Percentiles rank a stretch among this genome's conserved stretches.
These are phyloP conservation scores for Caenorhabditis sp. DNA, from an alignment of 2,888 invertebrate genomes.

Conservation along the genomic window DNA sequence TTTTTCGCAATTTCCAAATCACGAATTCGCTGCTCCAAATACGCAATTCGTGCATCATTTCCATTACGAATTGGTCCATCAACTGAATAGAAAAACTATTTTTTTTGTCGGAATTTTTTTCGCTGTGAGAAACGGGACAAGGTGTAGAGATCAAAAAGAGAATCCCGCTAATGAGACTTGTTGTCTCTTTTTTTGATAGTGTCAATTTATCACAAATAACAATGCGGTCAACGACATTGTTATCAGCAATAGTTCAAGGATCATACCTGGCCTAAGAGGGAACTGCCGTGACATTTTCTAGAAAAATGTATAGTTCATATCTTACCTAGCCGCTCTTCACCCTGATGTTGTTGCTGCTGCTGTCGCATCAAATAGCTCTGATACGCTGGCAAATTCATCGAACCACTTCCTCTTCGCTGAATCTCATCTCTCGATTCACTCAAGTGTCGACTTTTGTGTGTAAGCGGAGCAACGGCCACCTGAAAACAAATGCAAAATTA, in stretches of 20 bases:
- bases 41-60: slow-evolving; percentile 33
- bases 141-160: neutral
- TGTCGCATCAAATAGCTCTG: slow-evolving; percentile 19
- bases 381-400: slow-evolving; percentile 30
- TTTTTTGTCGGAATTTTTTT: neutral
- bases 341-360: slow-evolving; percentile 10
- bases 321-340: slow-evolving; percentile 36
- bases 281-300: too few species aligned
- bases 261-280: too few species aligned
- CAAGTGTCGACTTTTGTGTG: slow-evolving; percentile 36
- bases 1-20: slow-evolving; percentile 33
- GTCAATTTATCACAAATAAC: neutral
- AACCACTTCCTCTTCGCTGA: slow-evolving; percentile 26
- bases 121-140: neutral
- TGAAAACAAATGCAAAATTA: slow-evolving; percentile 15
- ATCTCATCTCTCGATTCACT: slow-evolving; percentile 27
- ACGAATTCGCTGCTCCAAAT: slow-evolving; percentile 32
- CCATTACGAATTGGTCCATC: slow-evolving; percentile 32
- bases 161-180: neutral
- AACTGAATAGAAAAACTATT: slow-evolving; percentile 16
- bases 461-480: slow-evolving; percentile 48
- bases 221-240: neutral
- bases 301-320: too few species aligned
- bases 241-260: neutral
- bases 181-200: neutral